phyloP scores from a whole-genome alignment of 2,888 invertebrate genomes.

The Sclerodermus sp. region DNA sequence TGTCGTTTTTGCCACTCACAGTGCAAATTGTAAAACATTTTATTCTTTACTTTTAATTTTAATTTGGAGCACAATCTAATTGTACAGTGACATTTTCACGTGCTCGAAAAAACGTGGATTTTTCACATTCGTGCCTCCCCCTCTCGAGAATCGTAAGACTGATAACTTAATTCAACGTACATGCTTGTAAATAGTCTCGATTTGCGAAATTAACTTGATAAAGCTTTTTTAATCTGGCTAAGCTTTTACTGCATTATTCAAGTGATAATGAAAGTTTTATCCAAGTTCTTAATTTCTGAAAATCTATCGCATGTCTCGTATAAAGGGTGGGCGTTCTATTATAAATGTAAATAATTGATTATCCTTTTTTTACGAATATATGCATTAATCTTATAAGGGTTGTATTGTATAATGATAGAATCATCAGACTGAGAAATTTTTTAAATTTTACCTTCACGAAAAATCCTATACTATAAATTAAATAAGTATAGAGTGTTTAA shows the following conservation, averaged over 20 bases:
- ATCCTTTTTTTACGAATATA: not conserved
- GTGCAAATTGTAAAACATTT: no score
- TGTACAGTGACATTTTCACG: no score
- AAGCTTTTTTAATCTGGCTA: slow-evolving; percentile 7
- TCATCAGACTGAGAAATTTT: no score
- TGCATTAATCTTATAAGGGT: no score
- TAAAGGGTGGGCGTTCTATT: not conserved
- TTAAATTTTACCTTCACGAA: no score
- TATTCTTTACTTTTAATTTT: not conserved
- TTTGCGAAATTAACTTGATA: slow-evolving; percentile 14
- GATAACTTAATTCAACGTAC: slow-evolving; percentile 30
- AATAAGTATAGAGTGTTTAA: no score
- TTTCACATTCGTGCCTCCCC: slow-evolving; percentile 14
- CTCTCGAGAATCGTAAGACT: slow-evolving; percentile 43
- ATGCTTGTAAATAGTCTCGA: slow-evolving; percentile 17
- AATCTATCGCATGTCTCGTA: not conserved
- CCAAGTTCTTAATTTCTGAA: slow-evolving; percentile 4
- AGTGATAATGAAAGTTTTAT: slow-evolving; percentile 8
- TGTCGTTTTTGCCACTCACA: no score
- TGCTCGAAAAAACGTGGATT: slow-evolving; percentile 1
- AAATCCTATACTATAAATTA: no score
- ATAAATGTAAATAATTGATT: not conserved
- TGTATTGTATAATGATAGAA: no score
- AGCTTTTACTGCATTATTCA: no score
- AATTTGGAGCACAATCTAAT: not conserved